Evolutionary conservation across 2,888 invertebrate species (phyloP).

Genomic region (Callyntrura sp.): DNA sequence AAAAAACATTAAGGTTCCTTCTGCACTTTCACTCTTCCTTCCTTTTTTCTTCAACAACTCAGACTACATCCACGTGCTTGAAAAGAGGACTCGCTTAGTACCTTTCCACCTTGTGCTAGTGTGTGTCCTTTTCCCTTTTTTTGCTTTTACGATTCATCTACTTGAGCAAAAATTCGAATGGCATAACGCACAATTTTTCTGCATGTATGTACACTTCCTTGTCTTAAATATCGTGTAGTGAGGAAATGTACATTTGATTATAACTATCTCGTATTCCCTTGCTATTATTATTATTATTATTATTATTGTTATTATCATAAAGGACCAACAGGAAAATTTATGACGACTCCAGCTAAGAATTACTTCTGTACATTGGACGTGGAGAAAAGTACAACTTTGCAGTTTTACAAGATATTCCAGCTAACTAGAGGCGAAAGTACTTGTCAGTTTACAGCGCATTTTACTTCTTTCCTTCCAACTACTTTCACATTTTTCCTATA

Average conservation of each 20-base stretch:
- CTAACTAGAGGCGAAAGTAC: background rate
- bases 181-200: background rate
- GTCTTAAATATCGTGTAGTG: background rate
- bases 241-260: background rate
- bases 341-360: slow-evolving; percentile 2
- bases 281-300: no score
- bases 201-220: background rate
- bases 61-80: slow-evolving; percentile 25
- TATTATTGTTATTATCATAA: background rate
- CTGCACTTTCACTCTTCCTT: slow-evolving; percentile 11
- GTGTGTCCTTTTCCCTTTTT: slow-evolving; percentile 1
- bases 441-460: background rate
- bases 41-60: no score
- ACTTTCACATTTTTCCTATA: background rate
- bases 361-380: background rate
- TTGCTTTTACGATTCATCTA: background rate
- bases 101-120: background rate
- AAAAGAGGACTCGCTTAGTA: background rate
- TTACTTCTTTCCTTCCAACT: slow-evolving; percentile 1
- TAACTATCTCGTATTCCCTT: no score
- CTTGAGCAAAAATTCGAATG: background rate
- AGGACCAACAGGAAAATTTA: background rate
- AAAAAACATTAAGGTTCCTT: slow-evolving; percentile 12
- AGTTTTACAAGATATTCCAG: no score
- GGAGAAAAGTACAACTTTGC: background rate